A percentile compares a stretch with the other conserved stretches of the same genome.
Evolutionary conservation across 2,888 invertebrate genomes (phyloP).

Genomic region (Tenthredo distinguenda): DNA sequence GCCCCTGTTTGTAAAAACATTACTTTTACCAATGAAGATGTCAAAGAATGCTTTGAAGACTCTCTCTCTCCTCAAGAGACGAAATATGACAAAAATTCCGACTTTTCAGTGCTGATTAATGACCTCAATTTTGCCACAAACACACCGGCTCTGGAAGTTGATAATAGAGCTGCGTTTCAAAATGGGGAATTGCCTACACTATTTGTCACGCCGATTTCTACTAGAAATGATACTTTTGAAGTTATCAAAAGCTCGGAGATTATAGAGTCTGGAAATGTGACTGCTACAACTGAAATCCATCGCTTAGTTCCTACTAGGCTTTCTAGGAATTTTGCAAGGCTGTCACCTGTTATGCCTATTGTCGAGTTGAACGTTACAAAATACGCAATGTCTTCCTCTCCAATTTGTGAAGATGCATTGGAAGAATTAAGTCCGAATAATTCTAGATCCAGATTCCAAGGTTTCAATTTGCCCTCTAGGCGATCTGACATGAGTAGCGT

Average conservation of each 20-base stretch:
- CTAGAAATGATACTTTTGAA: constrained; percentile 51
- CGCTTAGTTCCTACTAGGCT: constrained; percentile 33
- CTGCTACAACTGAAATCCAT: background rate
- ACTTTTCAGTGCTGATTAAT: constrained; percentile 69
- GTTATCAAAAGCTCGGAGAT: background rate
- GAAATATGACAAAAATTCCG: constrained; percentile 51
- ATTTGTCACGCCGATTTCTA: background rate
- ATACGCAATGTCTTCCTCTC: constrained; percentile 22
- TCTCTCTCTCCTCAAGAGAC: constrained; percentile 60
- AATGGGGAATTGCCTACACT: background rate
- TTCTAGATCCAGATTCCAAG: background rate
- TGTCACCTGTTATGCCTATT: constrained; percentile 50
- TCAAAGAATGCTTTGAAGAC: constrained; percentile 61
- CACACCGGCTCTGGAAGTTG: constrained; percentile 34
- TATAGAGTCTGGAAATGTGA: background rate
- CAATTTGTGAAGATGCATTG: background rate
- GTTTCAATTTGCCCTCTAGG: background rate
- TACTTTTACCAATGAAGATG: constrained; percentile 47
- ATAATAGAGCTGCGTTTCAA: constrained; percentile 46
- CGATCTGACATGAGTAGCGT: background rate
- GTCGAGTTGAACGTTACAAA: background rate
- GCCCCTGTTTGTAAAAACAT: constrained; percentile 50
- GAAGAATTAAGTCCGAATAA: background rate
- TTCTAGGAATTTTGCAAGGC: constrained; percentile 43
- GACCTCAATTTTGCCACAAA: constrained; percentile 66